phyloP scores from a whole-genome alignment of 2,888 invertebrate species.

The Norana najaformis region DNA sequence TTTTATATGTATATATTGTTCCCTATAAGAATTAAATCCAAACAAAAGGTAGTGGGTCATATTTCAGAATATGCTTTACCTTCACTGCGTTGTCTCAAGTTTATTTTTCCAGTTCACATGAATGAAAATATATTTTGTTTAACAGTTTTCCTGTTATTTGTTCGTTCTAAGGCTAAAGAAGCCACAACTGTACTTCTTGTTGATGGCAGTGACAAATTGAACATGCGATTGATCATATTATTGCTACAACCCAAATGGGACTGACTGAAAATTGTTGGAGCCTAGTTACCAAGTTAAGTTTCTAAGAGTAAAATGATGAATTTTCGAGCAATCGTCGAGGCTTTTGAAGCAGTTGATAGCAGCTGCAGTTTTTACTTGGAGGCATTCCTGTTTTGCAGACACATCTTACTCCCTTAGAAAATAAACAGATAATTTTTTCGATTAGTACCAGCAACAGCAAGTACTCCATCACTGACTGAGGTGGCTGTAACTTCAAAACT shows the following conservation, averaged over 20 bases:
- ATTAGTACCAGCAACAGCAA: constrained; percentile 14
- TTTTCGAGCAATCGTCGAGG: background rate
- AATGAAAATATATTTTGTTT: background rate
- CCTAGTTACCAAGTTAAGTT: background rate
- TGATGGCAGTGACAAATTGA: too few species aligned
- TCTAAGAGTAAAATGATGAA: background rate
- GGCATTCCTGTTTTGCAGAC: background rate
- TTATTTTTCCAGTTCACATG: background rate
- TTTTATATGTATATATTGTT: background rate
- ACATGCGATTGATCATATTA: too few species aligned
- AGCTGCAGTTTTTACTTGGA: too few species aligned
- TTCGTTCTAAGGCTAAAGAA: too few species aligned
- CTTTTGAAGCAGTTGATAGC: background rate
- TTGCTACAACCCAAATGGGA: too few species aligned
- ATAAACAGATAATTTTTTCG: background rate
- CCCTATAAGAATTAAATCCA: too few species aligned
- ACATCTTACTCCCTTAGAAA: background rate
- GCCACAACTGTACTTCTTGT: too few species aligned
- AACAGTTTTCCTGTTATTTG: background rate
- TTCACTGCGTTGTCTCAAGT: background rate
- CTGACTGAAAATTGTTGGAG: background rate
- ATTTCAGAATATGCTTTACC: background rate
- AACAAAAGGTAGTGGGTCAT: background rate
- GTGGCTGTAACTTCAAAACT: background rate
- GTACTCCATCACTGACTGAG: background rate